phyloP scores from a whole-genome alignment of 2,113 vertebrate genomes.

The Oplegnathus fasciatus region DNA sequence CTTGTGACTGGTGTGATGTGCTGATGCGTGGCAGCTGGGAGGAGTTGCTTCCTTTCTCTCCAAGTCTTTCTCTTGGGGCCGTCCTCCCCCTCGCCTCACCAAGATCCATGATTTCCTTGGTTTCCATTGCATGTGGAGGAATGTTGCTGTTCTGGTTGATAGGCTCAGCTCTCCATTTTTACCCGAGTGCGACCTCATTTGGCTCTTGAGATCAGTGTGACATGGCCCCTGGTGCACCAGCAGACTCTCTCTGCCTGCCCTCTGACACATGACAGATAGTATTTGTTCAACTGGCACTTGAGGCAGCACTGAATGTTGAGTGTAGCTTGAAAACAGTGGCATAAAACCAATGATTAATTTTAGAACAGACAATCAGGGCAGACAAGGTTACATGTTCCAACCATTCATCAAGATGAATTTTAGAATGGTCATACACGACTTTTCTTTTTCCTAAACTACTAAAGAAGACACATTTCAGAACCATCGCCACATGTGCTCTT shows the following conservation, averaged over 20 bases:
- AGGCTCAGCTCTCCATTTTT: slow-evolving; percentile 52
- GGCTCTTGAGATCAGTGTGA: slow-evolving; percentile 59
- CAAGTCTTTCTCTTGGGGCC: slow-evolving; percentile 29
- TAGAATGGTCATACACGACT: background rate
- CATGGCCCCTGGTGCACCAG: slow-evolving; percentile 47
- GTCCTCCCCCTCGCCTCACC: slow-evolving; percentile 19
- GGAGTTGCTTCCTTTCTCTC: slow-evolving; percentile 68
- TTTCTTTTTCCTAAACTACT: background rate
- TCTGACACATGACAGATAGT: slow-evolving; percentile 58
- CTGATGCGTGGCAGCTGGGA: slow-evolving; percentile 69
- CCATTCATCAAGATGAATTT: background rate
- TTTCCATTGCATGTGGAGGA: slow-evolving; percentile 64
- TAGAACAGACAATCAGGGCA: background rate
- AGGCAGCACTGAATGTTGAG: slow-evolving; percentile 27
- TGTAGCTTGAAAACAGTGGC: slow-evolving; percentile 9
- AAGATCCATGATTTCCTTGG: slow-evolving; percentile 40
- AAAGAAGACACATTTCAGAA: background rate
- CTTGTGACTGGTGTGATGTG: slow-evolving; percentile 76
- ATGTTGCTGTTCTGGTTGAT: slow-evolving; percentile 71
- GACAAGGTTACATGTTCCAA: background rate
- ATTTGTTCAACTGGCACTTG: slow-evolving; percentile 49
- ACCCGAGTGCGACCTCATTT: slow-evolving; percentile 67
- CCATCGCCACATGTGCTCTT: slow-evolving; percentile 9
- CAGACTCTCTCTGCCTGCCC: slow-evolving; percentile 30
- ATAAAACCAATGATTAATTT: slow-evolving; percentile 11